phyloP scores from a whole-genome alignment of 2,113 vertebrate genomes.

The Centropristis striata region DNA sequence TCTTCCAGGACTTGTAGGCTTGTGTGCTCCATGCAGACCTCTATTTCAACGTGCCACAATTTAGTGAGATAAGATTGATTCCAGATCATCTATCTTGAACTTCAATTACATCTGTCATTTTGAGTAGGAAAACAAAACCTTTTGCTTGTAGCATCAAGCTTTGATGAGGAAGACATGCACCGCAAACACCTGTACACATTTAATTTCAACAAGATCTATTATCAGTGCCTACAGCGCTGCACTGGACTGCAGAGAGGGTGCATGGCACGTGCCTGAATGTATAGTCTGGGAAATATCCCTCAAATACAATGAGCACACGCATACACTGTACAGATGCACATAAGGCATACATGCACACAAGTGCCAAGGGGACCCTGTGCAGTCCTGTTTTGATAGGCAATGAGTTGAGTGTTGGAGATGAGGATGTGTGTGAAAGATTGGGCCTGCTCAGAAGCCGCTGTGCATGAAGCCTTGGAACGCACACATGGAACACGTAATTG shows the following conservation, averaged over 20 bases:
- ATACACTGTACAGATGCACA: constrained; percentile 36
- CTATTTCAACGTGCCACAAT: background rate
- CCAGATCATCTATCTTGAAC: constrained; percentile 7
- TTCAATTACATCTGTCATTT: background rate
- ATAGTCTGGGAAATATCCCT: constrained; percentile 23
- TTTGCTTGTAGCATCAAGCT: background rate
- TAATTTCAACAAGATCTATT: constrained; percentile 12
- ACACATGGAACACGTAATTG: constrained; percentile 83
- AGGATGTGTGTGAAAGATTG: constrained; percentile 71
- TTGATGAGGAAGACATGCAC: constrained; percentile 10
- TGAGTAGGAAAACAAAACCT: background rate
- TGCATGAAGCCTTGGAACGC: constrained; percentile 78
- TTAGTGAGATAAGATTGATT: background rate
- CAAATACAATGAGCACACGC: background rate
- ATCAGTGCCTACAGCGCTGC: background rate
- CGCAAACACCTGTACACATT: constrained; percentile 48
- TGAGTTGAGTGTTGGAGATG: constrained; percentile 59
- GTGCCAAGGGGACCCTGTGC: constrained; percentile 37
- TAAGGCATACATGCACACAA: constrained; percentile 37
- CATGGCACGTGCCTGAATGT: constrained; percentile 34
- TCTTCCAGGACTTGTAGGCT: background rate
- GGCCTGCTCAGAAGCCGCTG: constrained; percentile 67
- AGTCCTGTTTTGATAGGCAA: constrained; percentile 74
- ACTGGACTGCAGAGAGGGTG: constrained; percentile 15
- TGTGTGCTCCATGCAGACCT: background rate